A percentile compares a stretch with the other conserved stretches of the same genome.
Evolutionary conservation across 2,797 vertebrate genomes (phyloP).

Genomic region (Holocentrus rufus): DNA sequence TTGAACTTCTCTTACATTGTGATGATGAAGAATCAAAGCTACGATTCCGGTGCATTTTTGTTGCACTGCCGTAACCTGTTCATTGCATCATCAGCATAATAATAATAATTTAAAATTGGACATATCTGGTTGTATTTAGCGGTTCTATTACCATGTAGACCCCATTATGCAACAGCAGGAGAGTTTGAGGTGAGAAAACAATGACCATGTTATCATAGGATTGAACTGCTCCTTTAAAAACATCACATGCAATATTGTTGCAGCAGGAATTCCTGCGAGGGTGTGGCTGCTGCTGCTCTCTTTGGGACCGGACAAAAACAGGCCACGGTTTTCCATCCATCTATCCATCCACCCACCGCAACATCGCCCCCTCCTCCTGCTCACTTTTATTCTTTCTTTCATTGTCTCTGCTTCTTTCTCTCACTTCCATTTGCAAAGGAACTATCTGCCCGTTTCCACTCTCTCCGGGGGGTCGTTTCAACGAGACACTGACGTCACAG

Average conservation of each 20-base stretch:
- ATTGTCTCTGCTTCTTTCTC: constrained; percentile 47
- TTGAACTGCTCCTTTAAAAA: constrained; percentile 58
- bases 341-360: constrained; percentile 11
- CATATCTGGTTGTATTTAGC: background rate
- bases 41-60: too few relatives aligned
- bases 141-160: background rate
- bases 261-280: constrained; percentile 76
- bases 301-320: constrained; percentile 72
- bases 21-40: too few relatives aligned
- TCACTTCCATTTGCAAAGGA: constrained; percentile 32
- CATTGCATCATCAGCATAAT: too few relatives aligned
- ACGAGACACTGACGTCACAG: constrained; percentile 52
- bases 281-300: constrained; percentile 71
- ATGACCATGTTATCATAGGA: constrained; percentile 20
- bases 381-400: constrained; percentile 21
- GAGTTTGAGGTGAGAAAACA: constrained; percentile 15
- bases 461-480: constrained; percentile 57
- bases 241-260: constrained; percentile 63
- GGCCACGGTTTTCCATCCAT: constrained; percentile 67
- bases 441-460: constrained; percentile 55
- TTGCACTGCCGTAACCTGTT: too few relatives aligned
- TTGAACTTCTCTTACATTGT: too few relatives aligned
- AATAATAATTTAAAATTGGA: too few relatives aligned
- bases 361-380: constrained; percentile 5
- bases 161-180: constrained; percentile 2